These are phyloP conservation scores for Bradynema listronoti DNA, from an alignment of 1,140 invertebrate genomes.

Conservation along the genomic window DNA sequence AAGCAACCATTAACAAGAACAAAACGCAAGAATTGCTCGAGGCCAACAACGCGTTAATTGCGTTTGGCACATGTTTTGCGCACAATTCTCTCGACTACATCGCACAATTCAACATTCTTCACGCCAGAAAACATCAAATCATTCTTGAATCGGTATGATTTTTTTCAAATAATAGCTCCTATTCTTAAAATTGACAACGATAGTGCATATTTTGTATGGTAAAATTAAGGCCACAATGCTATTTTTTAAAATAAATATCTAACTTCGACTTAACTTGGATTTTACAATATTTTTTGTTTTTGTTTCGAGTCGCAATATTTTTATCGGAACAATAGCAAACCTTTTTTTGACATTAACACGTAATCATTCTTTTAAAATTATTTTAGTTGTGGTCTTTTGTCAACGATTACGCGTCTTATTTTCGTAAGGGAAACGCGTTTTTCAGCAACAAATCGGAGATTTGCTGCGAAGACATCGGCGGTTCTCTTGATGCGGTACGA, in stretches of 20 bases:
- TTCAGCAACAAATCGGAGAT: constrained; percentile 46
- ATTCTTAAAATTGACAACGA: too few relatives aligned
- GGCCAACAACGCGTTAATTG: constrained; percentile 48
- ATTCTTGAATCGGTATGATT: constrained; percentile 53
- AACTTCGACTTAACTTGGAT: too few relatives aligned
- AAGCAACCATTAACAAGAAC: constrained; percentile 44
- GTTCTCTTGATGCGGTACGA: constrained; percentile 32
- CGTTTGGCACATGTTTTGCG: constrained; percentile 55
- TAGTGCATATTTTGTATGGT: too few relatives aligned
- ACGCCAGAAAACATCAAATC: constrained; percentile 49
- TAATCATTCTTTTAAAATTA: too few relatives aligned
- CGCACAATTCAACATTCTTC: constrained; percentile 50
- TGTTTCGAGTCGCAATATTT: too few relatives aligned
- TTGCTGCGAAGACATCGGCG: constrained; percentile 27
- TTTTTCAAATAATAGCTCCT: too few relatives aligned
- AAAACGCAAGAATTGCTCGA: constrained; percentile 42
- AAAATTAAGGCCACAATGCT: too few relatives aligned
- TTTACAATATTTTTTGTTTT: too few relatives aligned
- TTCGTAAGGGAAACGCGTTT: constrained; percentile 43
- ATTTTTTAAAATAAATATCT: too few relatives aligned
- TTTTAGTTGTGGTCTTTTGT: constrained; percentile 52
- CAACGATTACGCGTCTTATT: constrained; percentile 42
- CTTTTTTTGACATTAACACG: too few relatives aligned
- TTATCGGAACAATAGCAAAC: too few relatives aligned
- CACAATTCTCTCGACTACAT: constrained; percentile 56